Base-by-base conservation (phyloP, 2,888 invertebrate genomes). In the Strigamia transsilvanica region DNA sequence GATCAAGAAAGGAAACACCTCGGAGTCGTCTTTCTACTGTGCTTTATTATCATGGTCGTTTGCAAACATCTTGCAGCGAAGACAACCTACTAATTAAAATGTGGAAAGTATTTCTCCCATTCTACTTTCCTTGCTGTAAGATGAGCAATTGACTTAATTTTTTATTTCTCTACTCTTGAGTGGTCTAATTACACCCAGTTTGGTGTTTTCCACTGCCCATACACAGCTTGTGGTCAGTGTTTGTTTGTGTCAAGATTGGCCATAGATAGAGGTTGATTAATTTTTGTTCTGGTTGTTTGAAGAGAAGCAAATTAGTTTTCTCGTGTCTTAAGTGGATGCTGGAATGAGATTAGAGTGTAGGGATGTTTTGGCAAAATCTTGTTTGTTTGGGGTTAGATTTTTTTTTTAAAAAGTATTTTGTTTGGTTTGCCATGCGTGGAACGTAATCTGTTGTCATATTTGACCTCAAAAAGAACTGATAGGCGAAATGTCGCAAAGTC, bases 1-100 rank as follows among this genome's bases (percentile, higher is more conserved):
- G 46, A 46, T 46, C 46, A 46, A 46, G 46, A 46, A 46, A 46
- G 46, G 46, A 46, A 46, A 46, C 46, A 46, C 46, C 46, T 46
- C 46, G 46, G 46, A 46, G 46, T 46, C 46, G 13, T 46, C 13
- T 46, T 46, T 46, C 46, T 2, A 46, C 46, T 1, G 46, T 46
- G 46, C 46, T 46, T 46, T 46, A 46, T 46, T n/a, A n/a, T n/a
- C 15, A n/a, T 15, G 46, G 46, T 46, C 46, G 15, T 10, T 46
- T 15, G n/a, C 46, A 46, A 46, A 46, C 15, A 46, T 46, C 46
- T 15, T 46, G 46, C 46, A 46, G 46, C 12, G 12, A 46, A 46
- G 46, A 15, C 46, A 46, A 46, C 15, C 15, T n/a, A 5, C 46
- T 46, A 46, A 46, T 46, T 46, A 46, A 46, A 46, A 46, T 46